Evolutionary conservation across 1,140 invertebrate genomes (phyloP).

Genomic region (Stegodyphus dumicola): DNA sequence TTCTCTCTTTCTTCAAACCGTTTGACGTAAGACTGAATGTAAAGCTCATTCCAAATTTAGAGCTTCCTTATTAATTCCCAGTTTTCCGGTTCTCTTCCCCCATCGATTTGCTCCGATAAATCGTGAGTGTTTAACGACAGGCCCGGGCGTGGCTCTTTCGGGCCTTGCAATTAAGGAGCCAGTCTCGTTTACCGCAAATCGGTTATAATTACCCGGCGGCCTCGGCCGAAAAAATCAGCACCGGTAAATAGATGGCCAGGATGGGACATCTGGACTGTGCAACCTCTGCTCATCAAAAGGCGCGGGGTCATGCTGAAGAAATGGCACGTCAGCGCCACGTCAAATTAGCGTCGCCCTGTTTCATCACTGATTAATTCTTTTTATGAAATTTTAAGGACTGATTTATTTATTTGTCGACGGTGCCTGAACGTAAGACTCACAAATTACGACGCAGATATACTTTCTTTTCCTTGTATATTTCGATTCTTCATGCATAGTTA

Average conservation of each 20-base stretch:
- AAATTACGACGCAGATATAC: no score
- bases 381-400: no score
- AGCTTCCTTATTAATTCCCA: constrained; percentile 29
- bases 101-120: constrained; percentile 44
- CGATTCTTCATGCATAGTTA: no score
- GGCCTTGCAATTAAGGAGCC: constrained; percentile 53
- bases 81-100: not conserved
- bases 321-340: constrained; percentile 39
- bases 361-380: not conserved
- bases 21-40: constrained; percentile 21
- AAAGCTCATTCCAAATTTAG: constrained; percentile 34
- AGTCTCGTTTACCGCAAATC: constrained; percentile 36
- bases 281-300: constrained; percentile 37
- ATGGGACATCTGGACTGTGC: constrained; percentile 2
- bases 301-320: constrained; percentile 41
- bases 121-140: constrained; percentile 45
- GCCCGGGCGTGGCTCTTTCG: constrained; percentile 14
- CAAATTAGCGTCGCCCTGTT: constrained; percentile 56
- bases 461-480: no score
- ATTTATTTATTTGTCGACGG: no score
- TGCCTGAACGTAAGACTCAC: no score
- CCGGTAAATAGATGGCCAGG: not conserved
- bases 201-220: constrained; percentile 51
- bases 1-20: not conserved
- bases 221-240: not conserved